Conservation (phyloP, 2,113 vertebrate species). For the Carassius gibelio region DNA sequence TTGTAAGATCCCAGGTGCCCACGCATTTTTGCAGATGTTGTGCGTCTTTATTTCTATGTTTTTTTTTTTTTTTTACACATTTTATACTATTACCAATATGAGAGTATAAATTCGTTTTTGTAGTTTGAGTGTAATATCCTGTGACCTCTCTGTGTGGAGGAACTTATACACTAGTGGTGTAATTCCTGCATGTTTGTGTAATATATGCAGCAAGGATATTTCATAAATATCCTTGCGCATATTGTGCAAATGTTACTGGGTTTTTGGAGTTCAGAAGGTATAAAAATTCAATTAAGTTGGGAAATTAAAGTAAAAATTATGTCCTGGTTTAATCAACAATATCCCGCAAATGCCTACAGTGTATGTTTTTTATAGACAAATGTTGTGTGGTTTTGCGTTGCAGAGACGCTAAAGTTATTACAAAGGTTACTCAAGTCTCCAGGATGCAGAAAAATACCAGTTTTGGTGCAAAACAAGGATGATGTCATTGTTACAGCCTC, state of each 20-base stretch:
- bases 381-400: constrained; percentile 3
- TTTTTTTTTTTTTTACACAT: too few relatives aligned
- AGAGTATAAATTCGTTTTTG: too few relatives aligned
- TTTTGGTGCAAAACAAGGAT: constrained; percentile 94
- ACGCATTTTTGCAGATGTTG: too few relatives aligned
- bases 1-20: too few relatives aligned
- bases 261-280: not conserved
- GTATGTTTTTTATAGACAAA: not conserved
- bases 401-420: constrained; percentile 92
- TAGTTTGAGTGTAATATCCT: too few relatives aligned
- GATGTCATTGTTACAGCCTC: constrained; percentile 95
- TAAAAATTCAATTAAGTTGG: not conserved
- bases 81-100: too few relatives aligned
- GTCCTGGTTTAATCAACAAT: not conserved
- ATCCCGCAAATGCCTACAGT: not conserved
- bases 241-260: not conserved
- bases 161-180: too few relatives aligned
- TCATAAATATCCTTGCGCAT: not conserved
- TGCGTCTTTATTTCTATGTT: too few relatives aligned
- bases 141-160: too few relatives aligned
- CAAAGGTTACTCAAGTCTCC: constrained; percentile 94
- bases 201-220: not conserved
- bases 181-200: too few relatives aligned
- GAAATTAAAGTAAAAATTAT: not conserved
- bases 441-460: constrained; percentile 95